A percentile compares a stretch with the other conserved stretches of the same genome.
phyloP scores from a whole-genome alignment of 2,797 vertebrate species.

The Enoplosus armatus region DNA sequence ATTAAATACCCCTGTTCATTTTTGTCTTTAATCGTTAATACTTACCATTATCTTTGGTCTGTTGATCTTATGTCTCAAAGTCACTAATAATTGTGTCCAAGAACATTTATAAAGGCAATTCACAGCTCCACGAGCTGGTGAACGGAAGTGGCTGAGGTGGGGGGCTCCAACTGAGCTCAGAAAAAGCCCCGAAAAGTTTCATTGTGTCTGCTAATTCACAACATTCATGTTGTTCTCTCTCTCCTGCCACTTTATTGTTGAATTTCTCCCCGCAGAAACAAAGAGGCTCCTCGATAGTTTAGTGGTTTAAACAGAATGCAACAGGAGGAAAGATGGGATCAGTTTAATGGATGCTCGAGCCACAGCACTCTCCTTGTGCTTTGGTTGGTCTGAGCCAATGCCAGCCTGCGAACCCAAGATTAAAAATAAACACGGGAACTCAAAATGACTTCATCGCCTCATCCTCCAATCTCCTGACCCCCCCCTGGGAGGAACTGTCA shows the following conservation, averaged over 20 bases:
- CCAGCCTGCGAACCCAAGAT: constrained; percentile 40
- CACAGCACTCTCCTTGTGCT: neutral
- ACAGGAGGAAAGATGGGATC: neutral
- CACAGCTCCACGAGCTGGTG: too few species aligned
- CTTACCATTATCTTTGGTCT: neutral
- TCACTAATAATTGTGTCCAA: neutral
- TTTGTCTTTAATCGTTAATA: neutral
- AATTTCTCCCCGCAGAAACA: neutral
- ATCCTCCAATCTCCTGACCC: constrained; percentile 11
- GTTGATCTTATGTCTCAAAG: neutral
- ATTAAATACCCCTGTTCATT: neutral
- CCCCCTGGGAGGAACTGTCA: constrained; percentile 32
- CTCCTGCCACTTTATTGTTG: neutral
- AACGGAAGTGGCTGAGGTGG: neutral
- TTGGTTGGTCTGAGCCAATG: constrained; percentile 27
- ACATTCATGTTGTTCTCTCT: neutral
- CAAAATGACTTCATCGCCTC: constrained; percentile 38
- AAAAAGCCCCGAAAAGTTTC: neutral
- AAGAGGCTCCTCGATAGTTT: neutral
- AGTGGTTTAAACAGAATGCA: neutral
- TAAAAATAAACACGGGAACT: constrained; percentile 48
- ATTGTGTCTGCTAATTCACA: neutral
- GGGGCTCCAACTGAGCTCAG: neutral
- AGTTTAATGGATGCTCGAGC: neutral
- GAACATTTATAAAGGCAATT: neutral